Evolutionary conservation across 2,888 invertebrate species (phyloP).

Genomic region (Yponomeuta cagnagella): DNA sequence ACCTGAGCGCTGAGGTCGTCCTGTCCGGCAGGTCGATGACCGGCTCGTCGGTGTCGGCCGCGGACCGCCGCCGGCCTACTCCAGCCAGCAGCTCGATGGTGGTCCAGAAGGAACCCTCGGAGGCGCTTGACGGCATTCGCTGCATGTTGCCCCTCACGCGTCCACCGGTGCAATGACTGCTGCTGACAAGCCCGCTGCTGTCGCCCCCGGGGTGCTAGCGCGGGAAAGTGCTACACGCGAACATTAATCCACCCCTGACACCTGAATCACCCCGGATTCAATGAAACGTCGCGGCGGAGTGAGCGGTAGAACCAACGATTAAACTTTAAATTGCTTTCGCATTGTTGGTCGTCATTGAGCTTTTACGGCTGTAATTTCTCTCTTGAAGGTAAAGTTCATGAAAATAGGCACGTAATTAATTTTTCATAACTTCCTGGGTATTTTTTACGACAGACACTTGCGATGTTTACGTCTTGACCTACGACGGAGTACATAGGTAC

Average conservation of each 20-base stretch:
- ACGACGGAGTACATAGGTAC: not conserved
- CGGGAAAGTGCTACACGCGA: constrained; percentile 49
- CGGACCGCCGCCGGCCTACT: constrained; percentile 63
- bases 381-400: not conserved
- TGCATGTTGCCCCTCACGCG: constrained; percentile 55
- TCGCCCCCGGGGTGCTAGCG: constrained; percentile 28
- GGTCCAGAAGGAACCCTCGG: constrained; percentile 76
- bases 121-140: constrained; percentile 56
- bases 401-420: not conserved
- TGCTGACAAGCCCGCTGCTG: constrained; percentile 36
- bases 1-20: constrained; percentile 58
- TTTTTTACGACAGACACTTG: not conserved
- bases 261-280: constrained; percentile 45
- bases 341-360: constrained; percentile 4
- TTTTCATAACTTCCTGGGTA: not conserved
- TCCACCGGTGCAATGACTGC: constrained; percentile 69
- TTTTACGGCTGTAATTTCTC: not conserved
- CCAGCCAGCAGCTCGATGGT: constrained; percentile 78
- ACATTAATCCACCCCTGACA: constrained; percentile 63
- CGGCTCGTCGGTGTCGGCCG: constrained; percentile 56
- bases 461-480: not conserved
- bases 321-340: constrained; percentile 23
- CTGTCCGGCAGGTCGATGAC: constrained; percentile 38
- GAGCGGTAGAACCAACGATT: constrained; percentile 34
- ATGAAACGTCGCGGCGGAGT: constrained; percentile 23